These are phyloP conservation scores for Anguilla megastoma DNA, from an alignment of 2,797 vertebrate species.

Conservation along the genomic window DNA sequence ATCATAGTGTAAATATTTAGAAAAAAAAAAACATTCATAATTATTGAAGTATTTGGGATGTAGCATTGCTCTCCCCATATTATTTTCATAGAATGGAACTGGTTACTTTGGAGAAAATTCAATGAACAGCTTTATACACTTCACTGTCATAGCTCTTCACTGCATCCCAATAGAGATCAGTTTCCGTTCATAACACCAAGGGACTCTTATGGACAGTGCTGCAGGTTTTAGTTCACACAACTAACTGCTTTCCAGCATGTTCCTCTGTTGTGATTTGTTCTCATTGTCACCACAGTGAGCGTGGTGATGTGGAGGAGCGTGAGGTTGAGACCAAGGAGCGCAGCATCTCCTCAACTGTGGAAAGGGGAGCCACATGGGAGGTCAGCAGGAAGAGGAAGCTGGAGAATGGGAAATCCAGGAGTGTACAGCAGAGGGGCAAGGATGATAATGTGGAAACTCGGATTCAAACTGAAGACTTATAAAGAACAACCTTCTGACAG, in stretches of 20 bases:
- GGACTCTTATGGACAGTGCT: not conserved
- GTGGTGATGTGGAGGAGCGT: conserved; percentile 79
- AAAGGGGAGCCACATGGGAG: conserved; percentile 66
- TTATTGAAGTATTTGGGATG: not conserved
- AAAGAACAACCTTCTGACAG: not conserved
- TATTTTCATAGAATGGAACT: not conserved
- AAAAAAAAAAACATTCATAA: not conserved
- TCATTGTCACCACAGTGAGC: conserved; percentile 66
- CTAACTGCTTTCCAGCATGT: not conserved
- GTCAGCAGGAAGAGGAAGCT: conserved; percentile 88
- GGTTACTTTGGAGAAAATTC: not conserved
- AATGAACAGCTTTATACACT: not conserved
- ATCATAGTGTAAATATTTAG: no score
- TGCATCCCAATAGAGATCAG: not conserved
- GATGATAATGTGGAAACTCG: conserved; percentile 64
- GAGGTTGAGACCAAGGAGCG: conserved; percentile 88
- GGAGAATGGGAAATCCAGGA: conserved; percentile 88
- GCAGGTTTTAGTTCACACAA: not conserved
- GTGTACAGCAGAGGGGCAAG: conserved; percentile 82
- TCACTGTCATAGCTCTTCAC: not conserved
- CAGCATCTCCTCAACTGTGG: conserved; percentile 86
- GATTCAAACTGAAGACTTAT: not conserved
- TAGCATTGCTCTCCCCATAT: not conserved
- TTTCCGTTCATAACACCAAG: no score
- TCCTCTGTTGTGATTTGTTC: not conserved